These are phyloP conservation scores for Agriopis aurantiaria DNA, from an alignment of 2,888 invertebrate genomes.

Conservation along the genomic window DNA sequence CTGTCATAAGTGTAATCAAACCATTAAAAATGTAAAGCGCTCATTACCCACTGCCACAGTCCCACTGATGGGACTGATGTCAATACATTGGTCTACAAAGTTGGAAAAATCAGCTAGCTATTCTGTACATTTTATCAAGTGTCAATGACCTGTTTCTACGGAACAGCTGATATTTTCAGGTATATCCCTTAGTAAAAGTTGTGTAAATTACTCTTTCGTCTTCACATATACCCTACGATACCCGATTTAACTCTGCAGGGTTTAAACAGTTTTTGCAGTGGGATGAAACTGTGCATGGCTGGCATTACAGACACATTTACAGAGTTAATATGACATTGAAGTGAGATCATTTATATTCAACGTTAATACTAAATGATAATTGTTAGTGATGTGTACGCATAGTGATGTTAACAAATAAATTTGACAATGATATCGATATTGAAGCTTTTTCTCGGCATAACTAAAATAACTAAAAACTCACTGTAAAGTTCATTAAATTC, in stretches of 20 bases:
- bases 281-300: not conserved
- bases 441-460: not conserved
- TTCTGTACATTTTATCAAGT: too few species aligned
- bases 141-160: too few species aligned
- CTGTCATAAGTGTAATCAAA: constrained; percentile 8
- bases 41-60: not conserved
- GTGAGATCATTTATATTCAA: constrained; percentile 84
- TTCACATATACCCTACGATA: too few species aligned
- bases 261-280: not conserved
- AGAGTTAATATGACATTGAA: constrained; percentile 75
- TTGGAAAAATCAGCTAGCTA: not conserved
- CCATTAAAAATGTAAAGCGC: constrained; percentile 5
- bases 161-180: not conserved
- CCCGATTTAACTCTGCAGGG: not conserved
- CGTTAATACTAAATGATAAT: constrained; percentile 83
- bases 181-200: too few species aligned
- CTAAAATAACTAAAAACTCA: not conserved
- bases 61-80: not conserved
- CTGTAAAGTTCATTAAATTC: not conserved
- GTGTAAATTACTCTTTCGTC: too few species aligned
- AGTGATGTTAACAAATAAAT: constrained; percentile 45
- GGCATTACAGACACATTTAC: constrained; percentile 63
- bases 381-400: constrained; percentile 50
- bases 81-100: not conserved
- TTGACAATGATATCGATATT: not conserved